A percentile compares a stretch with the other conserved stretches of the same genome.
phyloP scores from a whole-genome alignment of 2,113 vertebrate species.

The Natator depressus region DNA sequence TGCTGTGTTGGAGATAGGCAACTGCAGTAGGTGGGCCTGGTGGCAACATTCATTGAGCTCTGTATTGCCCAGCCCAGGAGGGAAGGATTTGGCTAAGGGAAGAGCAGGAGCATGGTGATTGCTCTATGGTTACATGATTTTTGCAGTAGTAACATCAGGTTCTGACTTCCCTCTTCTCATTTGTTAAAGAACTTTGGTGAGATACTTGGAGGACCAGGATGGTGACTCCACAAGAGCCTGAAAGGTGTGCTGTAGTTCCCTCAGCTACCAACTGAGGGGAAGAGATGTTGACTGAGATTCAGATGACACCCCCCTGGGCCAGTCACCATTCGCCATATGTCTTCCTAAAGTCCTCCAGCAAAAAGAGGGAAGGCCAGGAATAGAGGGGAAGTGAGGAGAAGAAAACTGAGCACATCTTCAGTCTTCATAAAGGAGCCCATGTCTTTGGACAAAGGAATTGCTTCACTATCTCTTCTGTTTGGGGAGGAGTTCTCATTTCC shows the following conservation, averaged over 20 bases:
- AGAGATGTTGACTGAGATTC: neutral
- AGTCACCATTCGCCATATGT: neutral
- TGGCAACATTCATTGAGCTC: neutral
- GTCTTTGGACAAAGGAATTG: neutral
- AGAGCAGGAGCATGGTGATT: neutral
- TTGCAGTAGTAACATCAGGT: neutral
- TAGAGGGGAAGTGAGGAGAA: neutral
- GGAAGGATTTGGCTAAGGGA: neutral
- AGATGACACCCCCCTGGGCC: neutral
- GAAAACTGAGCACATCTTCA: neutral
- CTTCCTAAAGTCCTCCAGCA: neutral
- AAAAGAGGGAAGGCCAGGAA: neutral
- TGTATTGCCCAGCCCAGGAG: neutral
- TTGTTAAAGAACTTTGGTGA: no score
- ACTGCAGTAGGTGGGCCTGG: neutral
- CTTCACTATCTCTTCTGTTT: neutral
- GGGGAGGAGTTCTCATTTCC: neutral
- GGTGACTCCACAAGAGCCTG: neutral
- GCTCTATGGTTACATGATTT: neutral
- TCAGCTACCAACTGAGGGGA: neutral
- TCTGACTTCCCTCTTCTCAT: no score
- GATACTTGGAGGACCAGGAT: neutral
- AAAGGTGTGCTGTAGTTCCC: neutral
- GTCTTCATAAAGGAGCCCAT: neutral
- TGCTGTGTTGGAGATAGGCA: neutral